phyloP scores from a whole-genome alignment of 2,797 vertebrate species.

The Carduelis carduelis region DNA sequence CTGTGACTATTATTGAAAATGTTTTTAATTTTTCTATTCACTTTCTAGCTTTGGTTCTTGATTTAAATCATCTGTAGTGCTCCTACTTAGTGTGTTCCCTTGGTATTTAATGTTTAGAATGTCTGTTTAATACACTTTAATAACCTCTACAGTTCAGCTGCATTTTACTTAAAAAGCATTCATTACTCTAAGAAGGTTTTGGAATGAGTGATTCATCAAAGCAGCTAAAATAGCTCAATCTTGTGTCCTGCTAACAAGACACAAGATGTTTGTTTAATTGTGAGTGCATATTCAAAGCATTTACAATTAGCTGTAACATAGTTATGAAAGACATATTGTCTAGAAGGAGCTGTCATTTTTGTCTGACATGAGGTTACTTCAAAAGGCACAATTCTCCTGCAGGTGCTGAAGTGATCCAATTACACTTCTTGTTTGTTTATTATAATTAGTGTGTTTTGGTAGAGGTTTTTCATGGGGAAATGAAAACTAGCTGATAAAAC shows the following conservation, averaged over 20 bases:
- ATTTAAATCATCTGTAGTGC: constrained; percentile 4
- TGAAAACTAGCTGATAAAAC: background rate
- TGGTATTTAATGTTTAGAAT: background rate
- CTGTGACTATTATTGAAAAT: background rate
- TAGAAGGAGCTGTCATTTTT: background rate
- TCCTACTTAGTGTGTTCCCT: background rate
- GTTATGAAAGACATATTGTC: background rate
- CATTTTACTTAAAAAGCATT: background rate
- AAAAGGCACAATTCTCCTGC: background rate
- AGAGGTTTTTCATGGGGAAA: background rate
- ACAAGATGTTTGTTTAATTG: background rate
- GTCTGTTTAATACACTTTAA: background rate
- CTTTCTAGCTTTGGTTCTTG: background rate
- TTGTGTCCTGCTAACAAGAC: background rate
- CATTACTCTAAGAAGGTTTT: background rate
- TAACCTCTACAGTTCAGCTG: background rate
- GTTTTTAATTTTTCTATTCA: background rate
- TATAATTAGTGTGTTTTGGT: background rate
- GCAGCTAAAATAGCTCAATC: background rate
- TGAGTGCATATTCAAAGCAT: background rate
- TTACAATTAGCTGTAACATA: background rate
- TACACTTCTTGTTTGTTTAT: background rate
- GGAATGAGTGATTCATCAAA: background rate
- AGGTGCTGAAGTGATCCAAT: background rate
- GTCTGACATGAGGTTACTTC: background rate